These are phyloP conservation scores for Cochlearius cochlearius DNA, from an alignment of 2,113 vertebrate genomes.

Conservation along the genomic window DNA sequence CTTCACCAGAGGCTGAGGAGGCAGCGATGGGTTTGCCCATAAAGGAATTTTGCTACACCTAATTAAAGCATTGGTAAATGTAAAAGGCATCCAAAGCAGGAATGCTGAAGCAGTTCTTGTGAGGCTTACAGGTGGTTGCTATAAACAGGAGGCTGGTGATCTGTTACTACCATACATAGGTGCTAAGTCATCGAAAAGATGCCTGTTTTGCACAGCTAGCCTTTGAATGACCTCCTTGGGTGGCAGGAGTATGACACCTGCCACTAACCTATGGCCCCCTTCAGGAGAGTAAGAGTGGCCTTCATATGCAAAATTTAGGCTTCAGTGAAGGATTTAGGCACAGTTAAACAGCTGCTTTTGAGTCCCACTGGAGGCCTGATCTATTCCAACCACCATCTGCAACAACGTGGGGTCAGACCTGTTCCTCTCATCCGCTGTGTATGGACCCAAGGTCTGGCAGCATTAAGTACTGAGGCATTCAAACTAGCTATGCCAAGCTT, in stretches of 20 bases:
- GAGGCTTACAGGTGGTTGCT: not conserved
- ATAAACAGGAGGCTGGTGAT: not conserved
- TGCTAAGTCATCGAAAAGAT: not conserved
- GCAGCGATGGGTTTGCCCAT: not conserved
- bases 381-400: not conserved
- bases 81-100: not conserved
- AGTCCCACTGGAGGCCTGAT: not conserved
- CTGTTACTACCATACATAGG: not conserved
- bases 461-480: too few species aligned
- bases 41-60: not conserved
- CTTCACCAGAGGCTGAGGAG: not conserved
- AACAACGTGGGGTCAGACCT: not conserved
- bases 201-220: not conserved
- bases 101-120: not conserved
- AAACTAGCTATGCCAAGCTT: rapidly evolving
- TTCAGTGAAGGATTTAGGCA: not conserved
- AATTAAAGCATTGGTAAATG: not conserved
- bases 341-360: not conserved
- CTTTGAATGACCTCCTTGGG: not conserved
- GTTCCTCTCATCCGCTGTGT: not conserved
- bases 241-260: not conserved
- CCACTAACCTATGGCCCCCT: not conserved
- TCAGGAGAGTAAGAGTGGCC: not conserved
- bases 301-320: not conserved
- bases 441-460: not conserved